Conservation (phyloP, 2,888 invertebrate genomes). For the Steromphala cineraria region DNA sequence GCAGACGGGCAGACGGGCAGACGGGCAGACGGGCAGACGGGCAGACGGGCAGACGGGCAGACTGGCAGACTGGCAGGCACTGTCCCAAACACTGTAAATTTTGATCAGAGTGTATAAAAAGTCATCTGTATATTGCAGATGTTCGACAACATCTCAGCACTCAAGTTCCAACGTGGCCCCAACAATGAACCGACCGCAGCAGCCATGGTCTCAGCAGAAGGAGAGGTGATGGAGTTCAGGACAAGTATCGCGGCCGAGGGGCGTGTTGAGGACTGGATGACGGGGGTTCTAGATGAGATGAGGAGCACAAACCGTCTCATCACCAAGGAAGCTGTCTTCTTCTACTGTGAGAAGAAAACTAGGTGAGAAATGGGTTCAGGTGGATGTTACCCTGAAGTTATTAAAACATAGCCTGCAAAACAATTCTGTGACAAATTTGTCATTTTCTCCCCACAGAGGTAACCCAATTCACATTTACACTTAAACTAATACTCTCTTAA, state of each 20-base stretch:
- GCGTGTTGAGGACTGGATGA: slow-evolving; percentile 95
- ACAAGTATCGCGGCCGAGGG: slow-evolving; percentile 84
- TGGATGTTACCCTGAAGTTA: too few relatives aligned
- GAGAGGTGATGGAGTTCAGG: slow-evolving; percentile 90
- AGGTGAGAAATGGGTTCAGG: slow-evolving; percentile 77
- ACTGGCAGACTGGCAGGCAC: too few relatives aligned
- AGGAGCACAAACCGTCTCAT: slow-evolving; percentile 86
- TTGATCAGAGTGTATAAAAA: too few relatives aligned
- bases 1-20: too few relatives aligned
- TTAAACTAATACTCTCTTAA: too few relatives aligned
- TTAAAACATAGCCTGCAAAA: too few relatives aligned
- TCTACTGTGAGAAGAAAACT: slow-evolving; percentile 85
- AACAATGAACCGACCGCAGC: slow-evolving; percentile 83
- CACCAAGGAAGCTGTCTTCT: slow-evolving; percentile 90
- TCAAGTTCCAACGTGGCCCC: slow-evolving; percentile 83
- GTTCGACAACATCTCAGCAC: slow-evolving; percentile 91
- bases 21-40: too few relatives aligned
- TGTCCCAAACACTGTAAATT: too few relatives aligned
- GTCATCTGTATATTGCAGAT: slow-evolving; percentile 80
- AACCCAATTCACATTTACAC: too few relatives aligned
- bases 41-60: too few relatives aligned
- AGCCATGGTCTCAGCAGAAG: slow-evolving; percentile 91
- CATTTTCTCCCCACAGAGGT: too few relatives aligned
- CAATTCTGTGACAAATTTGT: too few relatives aligned
- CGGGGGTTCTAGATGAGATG: slow-evolving; percentile 89